phyloP scores from a whole-genome alignment of 2,888 invertebrate species.

The Drosophila borborema region DNA sequence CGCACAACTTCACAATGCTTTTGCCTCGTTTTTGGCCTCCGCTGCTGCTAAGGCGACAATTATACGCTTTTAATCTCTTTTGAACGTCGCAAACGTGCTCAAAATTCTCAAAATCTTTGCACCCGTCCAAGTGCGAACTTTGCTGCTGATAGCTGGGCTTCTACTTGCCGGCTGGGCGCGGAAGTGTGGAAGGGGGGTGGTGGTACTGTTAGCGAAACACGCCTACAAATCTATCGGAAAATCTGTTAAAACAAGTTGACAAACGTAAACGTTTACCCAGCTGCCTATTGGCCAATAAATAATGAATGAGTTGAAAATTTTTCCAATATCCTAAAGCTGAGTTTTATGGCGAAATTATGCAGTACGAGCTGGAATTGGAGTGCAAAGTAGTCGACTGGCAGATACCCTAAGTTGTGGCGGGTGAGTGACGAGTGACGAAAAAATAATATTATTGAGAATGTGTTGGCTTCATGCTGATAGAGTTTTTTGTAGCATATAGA shows the following conservation, averaged over 20 bases:
- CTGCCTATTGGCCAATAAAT: not conserved
- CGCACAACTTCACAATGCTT: slow-evolving; percentile 64
- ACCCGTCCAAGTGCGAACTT: slow-evolving; percentile 46
- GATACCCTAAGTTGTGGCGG: not conserved
- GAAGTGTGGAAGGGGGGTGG: accelerated
- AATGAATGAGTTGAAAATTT: not conserved
- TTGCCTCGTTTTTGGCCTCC: slow-evolving; percentile 11
- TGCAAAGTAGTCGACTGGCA: no score
- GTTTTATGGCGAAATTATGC: not conserved
- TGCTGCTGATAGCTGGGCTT: slow-evolving; percentile 38
- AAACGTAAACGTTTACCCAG: slow-evolving; percentile 12
- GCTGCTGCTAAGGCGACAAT: slow-evolving; percentile 77
- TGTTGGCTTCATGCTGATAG: not conserved
- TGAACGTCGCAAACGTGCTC: slow-evolving; percentile 80
- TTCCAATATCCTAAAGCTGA: not conserved
- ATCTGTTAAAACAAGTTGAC: slow-evolving; percentile 12
- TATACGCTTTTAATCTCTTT: slow-evolving; percentile 82
- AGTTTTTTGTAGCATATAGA: not conserved
- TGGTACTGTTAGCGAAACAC: slow-evolving; percentile 14
- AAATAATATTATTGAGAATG: not conserved
- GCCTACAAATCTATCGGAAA: slow-evolving; percentile 34
- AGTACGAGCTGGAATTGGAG: not conserved
- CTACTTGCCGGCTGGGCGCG: not conserved
- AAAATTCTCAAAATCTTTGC: slow-evolving; percentile 77
- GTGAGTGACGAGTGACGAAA: not conserved